phyloP scores from a whole-genome alignment of 2,113 vertebrate species.

The Gallinago jamesoni region DNA sequence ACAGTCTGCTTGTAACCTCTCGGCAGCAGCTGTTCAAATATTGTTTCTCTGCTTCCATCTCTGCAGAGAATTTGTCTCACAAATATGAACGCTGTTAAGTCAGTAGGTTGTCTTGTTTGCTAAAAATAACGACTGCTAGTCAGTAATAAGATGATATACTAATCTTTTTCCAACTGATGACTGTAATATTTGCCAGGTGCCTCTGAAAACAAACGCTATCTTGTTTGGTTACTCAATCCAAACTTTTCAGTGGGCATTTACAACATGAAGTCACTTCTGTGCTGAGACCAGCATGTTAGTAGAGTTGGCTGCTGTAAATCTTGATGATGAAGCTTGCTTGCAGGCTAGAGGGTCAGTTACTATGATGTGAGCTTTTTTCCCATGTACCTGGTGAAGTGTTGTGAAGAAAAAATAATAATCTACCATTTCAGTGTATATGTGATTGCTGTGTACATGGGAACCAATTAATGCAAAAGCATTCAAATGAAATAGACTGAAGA shows the following conservation, averaged over 20 bases:
- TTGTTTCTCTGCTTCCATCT: neutral
- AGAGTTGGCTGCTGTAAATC: neutral
- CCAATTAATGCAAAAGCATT: neutral
- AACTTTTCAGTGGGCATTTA: neutral
- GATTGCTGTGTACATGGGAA: neutral
- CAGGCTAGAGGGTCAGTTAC: neutral
- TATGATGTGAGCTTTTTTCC: neutral
- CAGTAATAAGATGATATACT: neutral
- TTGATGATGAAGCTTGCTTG: neutral
- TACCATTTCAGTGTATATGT: neutral
- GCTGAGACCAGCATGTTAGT: neutral
- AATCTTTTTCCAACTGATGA: neutral
- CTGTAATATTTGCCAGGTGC: neutral
- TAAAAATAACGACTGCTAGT: neutral
- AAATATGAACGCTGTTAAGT: neutral
- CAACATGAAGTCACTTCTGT: neutral
- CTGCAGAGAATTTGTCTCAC: conserved; percentile 13
- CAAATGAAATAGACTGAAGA: neutral
- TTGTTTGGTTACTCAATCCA: neutral
- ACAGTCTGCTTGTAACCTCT: neutral
- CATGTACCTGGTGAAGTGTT: neutral
- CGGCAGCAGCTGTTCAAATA: conserved; percentile 48
- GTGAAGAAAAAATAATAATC: neutral
- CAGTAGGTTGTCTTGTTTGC: neutral
- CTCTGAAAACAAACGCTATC: neutral